Evolutionary conservation across 1,140 invertebrate genomes (phyloP).

Genomic region (Bicyclus anynana): DNA sequence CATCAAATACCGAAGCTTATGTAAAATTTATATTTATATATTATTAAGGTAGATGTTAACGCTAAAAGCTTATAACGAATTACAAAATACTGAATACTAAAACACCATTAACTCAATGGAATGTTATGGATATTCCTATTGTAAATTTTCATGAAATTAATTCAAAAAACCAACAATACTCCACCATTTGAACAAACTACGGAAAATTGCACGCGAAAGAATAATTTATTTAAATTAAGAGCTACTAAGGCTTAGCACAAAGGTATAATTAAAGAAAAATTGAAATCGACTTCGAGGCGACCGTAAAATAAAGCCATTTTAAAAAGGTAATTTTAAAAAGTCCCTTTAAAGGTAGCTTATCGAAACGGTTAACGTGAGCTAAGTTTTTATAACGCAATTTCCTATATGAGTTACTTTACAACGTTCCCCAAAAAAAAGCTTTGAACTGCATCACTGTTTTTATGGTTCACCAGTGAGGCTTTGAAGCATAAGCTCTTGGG

Average conservation of each 20-base stretch:
- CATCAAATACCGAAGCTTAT: too few species aligned
- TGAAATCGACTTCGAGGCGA: conserved; percentile 20
- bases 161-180: conserved; percentile 12
- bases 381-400: too few species aligned
- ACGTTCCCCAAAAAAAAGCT: too few species aligned
- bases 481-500: too few species aligned
- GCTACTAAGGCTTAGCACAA: conserved; percentile 12
- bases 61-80: background rate
- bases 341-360: conserved; percentile 23
- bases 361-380: conserved; percentile 2
- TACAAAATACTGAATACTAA: too few species aligned
- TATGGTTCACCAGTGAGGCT: too few species aligned
- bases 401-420: too few species aligned
- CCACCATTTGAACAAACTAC: conserved; percentile 13
- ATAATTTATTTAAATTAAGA: conserved; percentile 28
- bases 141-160: conserved; percentile 1
- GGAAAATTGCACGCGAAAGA: conserved; percentile 22
- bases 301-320: conserved; percentile 16
- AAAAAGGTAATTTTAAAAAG: conserved; percentile 28
- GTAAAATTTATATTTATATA: too few species aligned
- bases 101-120: background rate
- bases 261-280: conserved; percentile 23
- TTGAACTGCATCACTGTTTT: too few species aligned
- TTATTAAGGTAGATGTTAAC: too few species aligned
- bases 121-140: background rate